These are phyloP conservation scores for Amphiura filiformis DNA, from an alignment of 35 echinoderm and acorn worm species.

Conservation along the genomic window DNA sequence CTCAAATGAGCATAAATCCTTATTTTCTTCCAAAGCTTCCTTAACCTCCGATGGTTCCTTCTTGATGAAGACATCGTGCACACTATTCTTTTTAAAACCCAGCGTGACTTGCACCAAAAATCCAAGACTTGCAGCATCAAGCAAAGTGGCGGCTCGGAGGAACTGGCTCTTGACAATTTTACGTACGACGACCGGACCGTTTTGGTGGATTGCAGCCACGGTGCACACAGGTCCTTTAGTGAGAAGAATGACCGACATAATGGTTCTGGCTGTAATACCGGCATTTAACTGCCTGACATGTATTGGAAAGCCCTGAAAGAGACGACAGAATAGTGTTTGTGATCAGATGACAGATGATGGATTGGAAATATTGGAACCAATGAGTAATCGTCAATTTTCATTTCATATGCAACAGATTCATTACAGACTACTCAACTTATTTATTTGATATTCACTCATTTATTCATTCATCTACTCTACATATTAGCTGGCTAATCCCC, in stretches of 20 bases:
- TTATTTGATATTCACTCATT: too few species aligned
- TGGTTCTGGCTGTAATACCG: background rate
- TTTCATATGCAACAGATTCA: too few species aligned
- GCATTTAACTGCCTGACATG: background rate
- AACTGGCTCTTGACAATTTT: background rate
- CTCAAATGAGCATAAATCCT: background rate
- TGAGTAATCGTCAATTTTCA: too few species aligned
- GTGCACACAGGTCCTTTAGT: background rate
- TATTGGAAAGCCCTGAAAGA: background rate
- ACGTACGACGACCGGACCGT: background rate
- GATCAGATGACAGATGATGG: too few species aligned
- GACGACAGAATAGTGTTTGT: background rate
- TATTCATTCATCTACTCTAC: too few species aligned
- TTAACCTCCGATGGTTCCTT: background rate
- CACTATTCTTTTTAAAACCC: background rate
- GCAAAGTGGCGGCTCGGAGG: background rate
- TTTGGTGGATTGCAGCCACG: background rate
- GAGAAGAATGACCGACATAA: background rate
- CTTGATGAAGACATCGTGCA: background rate
- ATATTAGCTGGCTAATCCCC: too few species aligned
- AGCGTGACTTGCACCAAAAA: background rate
- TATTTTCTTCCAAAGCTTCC: background rate
- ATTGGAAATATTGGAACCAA: too few species aligned
- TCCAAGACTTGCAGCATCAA: background rate
- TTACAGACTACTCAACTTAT: too few species aligned